phyloP scores from a whole-genome alignment of 2,888 invertebrate genomes.

The Lithophane leautieri region DNA sequence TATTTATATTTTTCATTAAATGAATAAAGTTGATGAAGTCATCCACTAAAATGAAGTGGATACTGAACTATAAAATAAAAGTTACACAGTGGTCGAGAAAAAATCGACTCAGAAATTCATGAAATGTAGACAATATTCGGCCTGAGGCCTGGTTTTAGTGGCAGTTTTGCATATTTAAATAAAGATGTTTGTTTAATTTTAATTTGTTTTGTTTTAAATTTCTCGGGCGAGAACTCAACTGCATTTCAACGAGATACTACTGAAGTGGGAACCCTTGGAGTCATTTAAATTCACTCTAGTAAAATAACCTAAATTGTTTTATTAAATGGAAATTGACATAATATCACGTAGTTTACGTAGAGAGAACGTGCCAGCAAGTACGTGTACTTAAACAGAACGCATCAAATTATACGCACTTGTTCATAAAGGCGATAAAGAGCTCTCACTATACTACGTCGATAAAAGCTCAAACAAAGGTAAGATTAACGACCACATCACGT shows the following conservation, averaged over 20 bases:
- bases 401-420: slow-evolving; percentile 39
- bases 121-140: slow-evolving; percentile 59
- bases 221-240: slow-evolving; percentile 22
- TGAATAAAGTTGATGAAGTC: slow-evolving; percentile 47
- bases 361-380: not conserved
- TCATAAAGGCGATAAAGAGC: slow-evolving; percentile 55
- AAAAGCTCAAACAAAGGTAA: slow-evolving; percentile 65
- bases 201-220: slow-evolving; percentile 33
- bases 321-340: not conserved
- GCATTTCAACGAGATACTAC: not conserved
- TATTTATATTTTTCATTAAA: not conserved
- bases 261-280: not conserved
- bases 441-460: slow-evolving; percentile 46
- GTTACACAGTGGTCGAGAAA: slow-evolving; percentile 40
- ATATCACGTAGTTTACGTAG: not conserved
- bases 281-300: slow-evolving; percentile 25
- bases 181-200: slow-evolving; percentile 44
- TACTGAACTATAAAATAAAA: slow-evolving; percentile 51
- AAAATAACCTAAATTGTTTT: not conserved
- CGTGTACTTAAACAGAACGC: slow-evolving; percentile 7
- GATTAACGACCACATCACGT: slow-evolving; percentile 69
- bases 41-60: slow-evolving; percentile 42
- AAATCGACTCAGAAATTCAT: slow-evolving; percentile 50
- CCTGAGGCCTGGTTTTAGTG: slow-evolving; percentile 36
- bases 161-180: slow-evolving; percentile 64